These are phyloP conservation scores for Arctia plantaginis DNA, from an alignment of 2,888 invertebrate species.

Conservation along the genomic window DNA sequence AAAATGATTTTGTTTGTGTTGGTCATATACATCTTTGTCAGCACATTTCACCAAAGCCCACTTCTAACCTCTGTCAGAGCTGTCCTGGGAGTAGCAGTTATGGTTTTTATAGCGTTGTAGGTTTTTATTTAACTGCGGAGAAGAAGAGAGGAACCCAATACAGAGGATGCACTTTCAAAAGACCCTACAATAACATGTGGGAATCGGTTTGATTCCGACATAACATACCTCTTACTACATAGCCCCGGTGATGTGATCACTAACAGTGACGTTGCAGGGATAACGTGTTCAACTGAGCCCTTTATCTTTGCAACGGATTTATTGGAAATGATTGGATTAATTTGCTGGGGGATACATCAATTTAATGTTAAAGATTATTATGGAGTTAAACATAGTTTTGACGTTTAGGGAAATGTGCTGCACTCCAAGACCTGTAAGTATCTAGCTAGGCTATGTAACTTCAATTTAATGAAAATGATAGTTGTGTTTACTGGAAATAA, in stretches of 20 bases:
- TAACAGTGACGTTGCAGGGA: background rate
- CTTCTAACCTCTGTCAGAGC: background rate
- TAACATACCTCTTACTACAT: background rate
- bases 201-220: background rate
- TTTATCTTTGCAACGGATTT: no score
- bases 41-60: background rate
- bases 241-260: background rate
- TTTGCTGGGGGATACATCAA: background rate
- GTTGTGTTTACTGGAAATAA: no score
- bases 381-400: background rate
- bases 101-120: no score
- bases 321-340: background rate
- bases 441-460: background rate
- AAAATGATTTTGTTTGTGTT: background rate
- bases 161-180: background rate
- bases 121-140: background rate
- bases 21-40: background rate
- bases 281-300: no score
- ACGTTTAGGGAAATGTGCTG: background rate
- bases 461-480: background rate
- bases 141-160: background rate
- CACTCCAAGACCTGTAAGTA: background rate
- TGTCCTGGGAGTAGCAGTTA: background rate
- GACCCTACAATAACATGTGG: background rate
- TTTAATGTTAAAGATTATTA: background rate